Conservation (phyloP, 1,140 invertebrate species). For the Tenebrio molitor region DNA sequence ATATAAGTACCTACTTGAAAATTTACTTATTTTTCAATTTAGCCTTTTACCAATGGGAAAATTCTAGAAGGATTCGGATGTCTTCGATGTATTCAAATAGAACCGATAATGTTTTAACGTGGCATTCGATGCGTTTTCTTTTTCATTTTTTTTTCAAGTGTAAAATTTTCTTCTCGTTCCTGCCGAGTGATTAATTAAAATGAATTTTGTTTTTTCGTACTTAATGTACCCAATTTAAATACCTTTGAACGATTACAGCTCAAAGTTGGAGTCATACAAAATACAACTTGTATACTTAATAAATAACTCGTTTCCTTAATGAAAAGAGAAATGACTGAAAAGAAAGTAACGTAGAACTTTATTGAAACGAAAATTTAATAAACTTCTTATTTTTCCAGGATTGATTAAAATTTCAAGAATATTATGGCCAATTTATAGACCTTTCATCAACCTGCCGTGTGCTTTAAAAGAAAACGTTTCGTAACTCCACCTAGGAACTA, state of each 20-base stretch:
- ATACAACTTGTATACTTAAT: conserved; percentile 18
- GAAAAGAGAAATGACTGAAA: conserved; percentile 13
- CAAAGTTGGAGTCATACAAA: conserved; percentile 18
- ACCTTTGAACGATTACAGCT: conserved; percentile 28
- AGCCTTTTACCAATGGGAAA: conserved; percentile 6
- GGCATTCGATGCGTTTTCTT: not conserved
- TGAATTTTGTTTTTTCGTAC: not conserved
- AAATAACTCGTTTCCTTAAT: conserved; percentile 32
- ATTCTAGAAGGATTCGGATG: not conserved
- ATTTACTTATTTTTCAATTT: conserved; percentile 28
- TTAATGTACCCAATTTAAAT: conserved; percentile 31
- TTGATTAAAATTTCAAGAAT: conserved; percentile 30
- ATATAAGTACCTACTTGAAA: conserved; percentile 31
- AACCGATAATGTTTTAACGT: not conserved
- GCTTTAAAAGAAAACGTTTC: not conserved
- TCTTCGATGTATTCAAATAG: not conserved
- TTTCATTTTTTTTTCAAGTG: no score
- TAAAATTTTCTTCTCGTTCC: not conserved
- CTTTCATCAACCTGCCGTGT: not conserved
- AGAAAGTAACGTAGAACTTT: conserved; percentile 8
- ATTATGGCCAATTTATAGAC: conserved; percentile 21
- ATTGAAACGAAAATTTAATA: conserved; percentile 25
- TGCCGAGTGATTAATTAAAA: conserved; percentile 17
- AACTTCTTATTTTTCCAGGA: conserved; percentile 15
- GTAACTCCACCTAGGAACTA: not conserved